phyloP scores from a whole-genome alignment of 1,140 invertebrate genomes.

The Magallana angulata region DNA sequence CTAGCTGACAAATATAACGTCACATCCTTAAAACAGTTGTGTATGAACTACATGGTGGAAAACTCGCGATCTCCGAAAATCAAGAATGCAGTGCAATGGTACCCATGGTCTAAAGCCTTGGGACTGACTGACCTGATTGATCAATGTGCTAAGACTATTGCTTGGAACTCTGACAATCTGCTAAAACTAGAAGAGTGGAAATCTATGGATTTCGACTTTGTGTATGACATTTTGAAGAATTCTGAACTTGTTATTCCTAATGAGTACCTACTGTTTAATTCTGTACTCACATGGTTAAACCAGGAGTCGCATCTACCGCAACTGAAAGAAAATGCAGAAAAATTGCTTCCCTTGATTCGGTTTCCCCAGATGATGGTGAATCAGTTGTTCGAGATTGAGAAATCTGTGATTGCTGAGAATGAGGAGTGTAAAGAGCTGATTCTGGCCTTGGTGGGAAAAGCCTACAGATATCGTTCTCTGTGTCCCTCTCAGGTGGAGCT shows the following conservation, averaged over 20 bases:
- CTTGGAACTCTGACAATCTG: conserved; percentile 77
- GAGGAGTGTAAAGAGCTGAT: conserved; percentile 67
- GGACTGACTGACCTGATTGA: conserved; percentile 71
- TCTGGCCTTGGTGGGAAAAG: conserved; percentile 71
- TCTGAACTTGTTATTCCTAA: conserved; percentile 75
- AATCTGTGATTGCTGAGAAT: conserved; percentile 62
- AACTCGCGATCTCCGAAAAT: conserved; percentile 75
- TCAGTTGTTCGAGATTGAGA: conserved; percentile 74
- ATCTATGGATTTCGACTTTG: conserved; percentile 77
- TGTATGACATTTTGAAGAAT: conserved; percentile 74
- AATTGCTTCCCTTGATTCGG: conserved; percentile 77
- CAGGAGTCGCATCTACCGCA: conserved; percentile 62
- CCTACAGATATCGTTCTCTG: conserved; percentile 77
- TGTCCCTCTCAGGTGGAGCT: conserved; percentile 73
- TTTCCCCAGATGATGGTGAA: conserved; percentile 78
- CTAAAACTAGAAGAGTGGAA: conserved; percentile 74
- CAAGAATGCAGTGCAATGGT: conserved; percentile 77
- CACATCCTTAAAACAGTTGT: conserved; percentile 75
- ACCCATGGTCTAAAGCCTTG: conserved; percentile 78
- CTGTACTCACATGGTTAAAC: conserved; percentile 72
- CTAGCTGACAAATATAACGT: conserved; percentile 80
- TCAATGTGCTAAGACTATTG: conserved; percentile 77
- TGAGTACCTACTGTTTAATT: conserved; percentile 72
- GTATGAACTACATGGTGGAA: conserved; percentile 77
- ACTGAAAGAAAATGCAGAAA: conserved; percentile 64